Evolutionary conservation across 1,140 invertebrate genomes (phyloP).

Genomic region (Limonius californicus): DNA sequence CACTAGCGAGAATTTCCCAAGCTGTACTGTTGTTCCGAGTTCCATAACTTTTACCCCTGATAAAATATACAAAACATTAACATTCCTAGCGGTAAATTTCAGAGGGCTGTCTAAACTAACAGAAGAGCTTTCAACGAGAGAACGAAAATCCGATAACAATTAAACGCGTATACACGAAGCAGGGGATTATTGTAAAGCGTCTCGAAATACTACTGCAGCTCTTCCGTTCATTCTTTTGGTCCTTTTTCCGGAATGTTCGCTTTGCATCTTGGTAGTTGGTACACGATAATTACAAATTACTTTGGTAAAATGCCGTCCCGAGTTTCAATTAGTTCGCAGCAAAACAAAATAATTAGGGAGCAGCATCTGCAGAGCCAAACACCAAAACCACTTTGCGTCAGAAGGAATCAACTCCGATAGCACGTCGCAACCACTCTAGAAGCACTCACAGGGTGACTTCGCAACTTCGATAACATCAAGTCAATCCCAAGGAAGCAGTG

Average conservation of each 20-base stretch:
- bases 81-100: not conserved
- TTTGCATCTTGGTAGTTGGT: too few species aligned
- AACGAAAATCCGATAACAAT: conserved; percentile 7
- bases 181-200: not conserved
- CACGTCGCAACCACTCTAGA: not conserved
- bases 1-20: conserved; percentile 10
- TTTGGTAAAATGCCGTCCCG: too few species aligned
- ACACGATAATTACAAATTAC: too few species aligned
- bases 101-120: conserved; percentile 8
- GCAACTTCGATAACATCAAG: not conserved
- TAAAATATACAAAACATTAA: conserved; percentile 11
- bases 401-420: not conserved
- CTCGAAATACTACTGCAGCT: not conserved
- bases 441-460: not conserved
- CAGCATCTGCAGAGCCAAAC: too few species aligned
- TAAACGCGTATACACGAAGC: not conserved
- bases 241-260: too few species aligned
- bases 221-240: too few species aligned
- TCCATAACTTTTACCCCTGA: conserved; percentile 6
- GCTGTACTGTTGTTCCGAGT: not conserved
- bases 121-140: conserved; percentile 7
- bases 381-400: not conserved
- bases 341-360: too few species aligned
- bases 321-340: too few species aligned
- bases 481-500: not conserved